Evolutionary conservation across 2,797 vertebrate genomes (phyloP).

Genomic region (Etheostoma perlongum): DNA sequence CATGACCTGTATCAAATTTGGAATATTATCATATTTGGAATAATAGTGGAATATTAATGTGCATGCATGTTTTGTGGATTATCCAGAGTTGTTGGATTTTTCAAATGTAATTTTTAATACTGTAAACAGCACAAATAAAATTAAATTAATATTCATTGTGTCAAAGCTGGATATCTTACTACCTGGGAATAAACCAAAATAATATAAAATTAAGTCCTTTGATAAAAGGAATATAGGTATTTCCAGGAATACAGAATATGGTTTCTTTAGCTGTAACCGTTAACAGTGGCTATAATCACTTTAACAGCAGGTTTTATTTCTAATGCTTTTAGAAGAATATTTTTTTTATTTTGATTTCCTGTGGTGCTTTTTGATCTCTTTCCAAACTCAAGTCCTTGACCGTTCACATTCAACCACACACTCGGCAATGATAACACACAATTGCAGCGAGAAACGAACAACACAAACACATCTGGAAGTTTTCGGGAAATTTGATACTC

Average conservation of each 20-base stretch:
- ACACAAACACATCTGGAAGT: conserved; percentile 60
- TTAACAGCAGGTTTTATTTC: conserved; percentile 50
- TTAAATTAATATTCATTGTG: neutral
- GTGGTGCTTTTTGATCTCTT: conserved; percentile 58
- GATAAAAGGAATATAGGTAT: neutral
- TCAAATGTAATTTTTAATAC: neutral
- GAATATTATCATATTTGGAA: no score
- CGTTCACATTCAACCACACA: conserved; percentile 49
- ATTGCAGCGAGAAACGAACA: conserved; percentile 31
- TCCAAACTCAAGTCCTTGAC: conserved; percentile 53
- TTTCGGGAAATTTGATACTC: conserved; percentile 44
- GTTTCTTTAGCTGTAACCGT: conserved; percentile 35
- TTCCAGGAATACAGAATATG: conserved; percentile 5
- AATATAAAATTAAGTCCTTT: neutral
- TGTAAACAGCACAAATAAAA: neutral
- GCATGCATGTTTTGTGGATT: neutral
- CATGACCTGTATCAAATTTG: no score
- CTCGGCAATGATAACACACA: conserved; percentile 46
- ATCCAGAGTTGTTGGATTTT: neutral
- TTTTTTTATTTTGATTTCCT: conserved; percentile 59
- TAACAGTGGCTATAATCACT: conserved; percentile 14
- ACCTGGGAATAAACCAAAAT: neutral
- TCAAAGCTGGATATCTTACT: neutral
- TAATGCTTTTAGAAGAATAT: conserved; percentile 16
- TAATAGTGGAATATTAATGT: no score